Conservation (phyloP, 2,797 vertebrate species). For the Xiphorhynchus erythropygius region DNA sequence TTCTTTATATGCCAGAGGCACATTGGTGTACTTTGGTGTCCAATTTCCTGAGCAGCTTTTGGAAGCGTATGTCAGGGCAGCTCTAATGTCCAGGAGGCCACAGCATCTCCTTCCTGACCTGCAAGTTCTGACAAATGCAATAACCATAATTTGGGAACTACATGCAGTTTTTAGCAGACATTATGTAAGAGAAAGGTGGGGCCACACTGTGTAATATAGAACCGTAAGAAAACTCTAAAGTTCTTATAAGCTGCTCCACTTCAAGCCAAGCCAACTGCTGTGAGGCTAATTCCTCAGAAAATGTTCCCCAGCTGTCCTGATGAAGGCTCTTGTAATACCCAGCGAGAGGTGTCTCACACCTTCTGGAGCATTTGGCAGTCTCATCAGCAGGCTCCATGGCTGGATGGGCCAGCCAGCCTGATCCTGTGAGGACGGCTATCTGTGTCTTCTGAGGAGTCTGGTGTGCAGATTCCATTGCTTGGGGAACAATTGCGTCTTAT, state of each 20-base stretch:
- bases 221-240: neutral
- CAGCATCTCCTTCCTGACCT: neutral
- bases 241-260: neutral
- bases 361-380: neutral
- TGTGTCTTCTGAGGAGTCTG: neutral
- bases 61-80: neutral
- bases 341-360: neutral
- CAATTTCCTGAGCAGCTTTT: neutral
- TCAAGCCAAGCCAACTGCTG: neutral
- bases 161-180: neutral
- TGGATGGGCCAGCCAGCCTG: neutral
- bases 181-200: neutral
- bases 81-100: neutral
- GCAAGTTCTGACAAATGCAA: neutral
- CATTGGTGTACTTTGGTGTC: neutral
- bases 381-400: accelerated
- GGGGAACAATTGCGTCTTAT: neutral
- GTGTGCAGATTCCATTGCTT: neutral
- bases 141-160: neutral
- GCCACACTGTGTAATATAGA: neutral
- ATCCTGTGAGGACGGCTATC: neutral
- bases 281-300: neutral
- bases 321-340: neutral
- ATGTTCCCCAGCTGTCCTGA: neutral
- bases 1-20: neutral